phyloP scores from a whole-genome alignment of 2,888 invertebrate species.

The Polietes domitor region DNA sequence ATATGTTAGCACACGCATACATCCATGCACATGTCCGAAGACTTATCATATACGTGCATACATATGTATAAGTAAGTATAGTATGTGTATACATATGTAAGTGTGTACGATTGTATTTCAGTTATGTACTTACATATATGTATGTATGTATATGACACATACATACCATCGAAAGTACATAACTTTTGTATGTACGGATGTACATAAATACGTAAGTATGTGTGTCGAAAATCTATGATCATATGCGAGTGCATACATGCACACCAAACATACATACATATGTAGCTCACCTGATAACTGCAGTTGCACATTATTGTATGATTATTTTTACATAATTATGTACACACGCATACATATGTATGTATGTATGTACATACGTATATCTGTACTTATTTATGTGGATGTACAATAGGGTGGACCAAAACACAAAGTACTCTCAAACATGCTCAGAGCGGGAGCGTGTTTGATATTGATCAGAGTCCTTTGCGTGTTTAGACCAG shows the following conservation, averaged over 20 bases:
- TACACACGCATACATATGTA: too few relatives aligned
- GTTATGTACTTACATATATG: neutral
- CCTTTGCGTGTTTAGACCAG: too few relatives aligned
- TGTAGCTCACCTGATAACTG: conserved; percentile 1
- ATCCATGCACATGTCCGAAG: conserved; percentile 13
- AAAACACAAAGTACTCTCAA: too few relatives aligned
- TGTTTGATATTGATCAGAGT: too few relatives aligned
- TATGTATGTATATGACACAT: neutral
- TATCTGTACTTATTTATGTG: too few relatives aligned
- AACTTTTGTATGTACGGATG: neutral
- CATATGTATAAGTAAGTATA: neutral
- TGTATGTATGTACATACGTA: neutral
- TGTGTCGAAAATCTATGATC: conserved; percentile 11
- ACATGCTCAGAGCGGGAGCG: too few relatives aligned
- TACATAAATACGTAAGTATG: neutral
- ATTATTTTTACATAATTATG: too few relatives aligned
- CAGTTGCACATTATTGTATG: neutral
- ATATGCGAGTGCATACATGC: neutral
- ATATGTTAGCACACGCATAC: conserved; percentile 1
- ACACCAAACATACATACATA: neutral
- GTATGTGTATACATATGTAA: neutral
- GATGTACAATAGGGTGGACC: too few relatives aligned
- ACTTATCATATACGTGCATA: conserved; percentile 22
- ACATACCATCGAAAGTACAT: neutral
- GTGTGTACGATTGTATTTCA: neutral